Evolutionary conservation across 2,888 invertebrate species (phyloP).

Genomic region (Octodonta nipae): DNA sequence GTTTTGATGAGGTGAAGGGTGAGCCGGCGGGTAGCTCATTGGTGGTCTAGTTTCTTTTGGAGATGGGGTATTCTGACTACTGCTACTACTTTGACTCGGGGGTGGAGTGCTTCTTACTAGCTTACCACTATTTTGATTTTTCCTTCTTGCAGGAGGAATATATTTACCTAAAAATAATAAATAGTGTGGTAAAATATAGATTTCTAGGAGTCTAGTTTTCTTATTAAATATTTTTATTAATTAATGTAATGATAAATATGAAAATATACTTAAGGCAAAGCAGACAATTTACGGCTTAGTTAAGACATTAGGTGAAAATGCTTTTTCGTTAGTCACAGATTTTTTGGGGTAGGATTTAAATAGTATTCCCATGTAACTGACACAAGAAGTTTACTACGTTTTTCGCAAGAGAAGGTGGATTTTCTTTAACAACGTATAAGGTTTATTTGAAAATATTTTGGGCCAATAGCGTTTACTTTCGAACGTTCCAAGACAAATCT

Average conservation of each 20-base stretch:
- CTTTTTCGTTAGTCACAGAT: too few relatives aligned
- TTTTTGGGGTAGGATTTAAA: too few relatives aligned
- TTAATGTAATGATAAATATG: neutral
- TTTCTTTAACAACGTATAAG: too few relatives aligned
- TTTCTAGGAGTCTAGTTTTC: neutral
- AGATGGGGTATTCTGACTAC: slow-evolving; percentile 28
- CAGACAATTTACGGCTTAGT: too few relatives aligned
- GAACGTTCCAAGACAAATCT: too few relatives aligned
- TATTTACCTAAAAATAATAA: slow-evolving; percentile 43
- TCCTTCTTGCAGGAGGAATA: slow-evolving; percentile 67
- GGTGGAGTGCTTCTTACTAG: slow-evolving; percentile 51
- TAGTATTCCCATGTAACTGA: too few relatives aligned
- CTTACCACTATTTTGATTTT: slow-evolving; percentile 51
- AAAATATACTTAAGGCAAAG: too few relatives aligned
- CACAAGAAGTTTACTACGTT: too few relatives aligned
- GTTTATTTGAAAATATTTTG: too few relatives aligned
- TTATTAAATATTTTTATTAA: slow-evolving; percentile 3
- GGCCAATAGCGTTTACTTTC: too few relatives aligned
- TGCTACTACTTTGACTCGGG: slow-evolving; percentile 30
- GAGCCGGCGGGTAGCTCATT: slow-evolving; percentile 18
- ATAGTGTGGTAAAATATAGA: neutral
- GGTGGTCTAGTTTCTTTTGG: slow-evolving; percentile 26
- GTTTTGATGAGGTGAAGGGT: slow-evolving; percentile 20
- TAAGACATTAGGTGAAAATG: too few relatives aligned
- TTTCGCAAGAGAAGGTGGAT: too few relatives aligned